Percentiles rank a stretch among this genome's conserved stretches.
Conservation (phyloP, 2,888 invertebrate species). For the Noctua janthe region DNA sequence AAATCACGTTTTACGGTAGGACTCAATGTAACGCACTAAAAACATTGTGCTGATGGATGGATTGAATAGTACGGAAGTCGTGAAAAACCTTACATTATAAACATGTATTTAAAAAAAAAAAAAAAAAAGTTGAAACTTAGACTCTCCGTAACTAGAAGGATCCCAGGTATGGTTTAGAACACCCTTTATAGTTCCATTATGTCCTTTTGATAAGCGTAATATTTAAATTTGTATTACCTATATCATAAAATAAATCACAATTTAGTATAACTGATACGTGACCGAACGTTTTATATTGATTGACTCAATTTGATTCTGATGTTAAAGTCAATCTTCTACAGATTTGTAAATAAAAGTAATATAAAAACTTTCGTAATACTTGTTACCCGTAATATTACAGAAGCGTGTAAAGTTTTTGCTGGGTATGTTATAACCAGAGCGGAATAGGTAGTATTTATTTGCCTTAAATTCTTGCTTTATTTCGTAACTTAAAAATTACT, state of each 20-base stretch:
- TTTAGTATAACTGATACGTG: constrained; percentile 7
- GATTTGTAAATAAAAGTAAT: constrained; percentile 28
- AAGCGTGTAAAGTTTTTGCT: not conserved
- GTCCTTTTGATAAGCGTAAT: too few relatives aligned
- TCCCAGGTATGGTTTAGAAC: too few relatives aligned
- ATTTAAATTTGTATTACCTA: too few relatives aligned
- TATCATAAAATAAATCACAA: not conserved
- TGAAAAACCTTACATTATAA: too few relatives aligned
- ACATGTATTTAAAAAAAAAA: too few relatives aligned
- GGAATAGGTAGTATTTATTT: not conserved
- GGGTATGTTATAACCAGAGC: not conserved
- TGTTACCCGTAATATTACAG: not conserved
- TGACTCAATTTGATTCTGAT: constrained; percentile 27
- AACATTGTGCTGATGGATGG: too few relatives aligned
- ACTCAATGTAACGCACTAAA: too few relatives aligned
- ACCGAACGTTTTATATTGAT: constrained; percentile 14
- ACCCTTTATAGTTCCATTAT: too few relatives aligned
- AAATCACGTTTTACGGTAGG: too few relatives aligned
- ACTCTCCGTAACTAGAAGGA: too few relatives aligned
- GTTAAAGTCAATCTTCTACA: constrained; percentile 36
- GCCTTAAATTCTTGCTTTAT: not conserved
- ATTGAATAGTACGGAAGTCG: too few relatives aligned
- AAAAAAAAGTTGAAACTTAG: too few relatives aligned
- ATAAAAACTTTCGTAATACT: not conserved
- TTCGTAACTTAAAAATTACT: not conserved